These are phyloP conservation scores for Todiramphus saurophagus DNA, from an alignment of 2,113 vertebrate species.

Conservation along the genomic window DNA sequence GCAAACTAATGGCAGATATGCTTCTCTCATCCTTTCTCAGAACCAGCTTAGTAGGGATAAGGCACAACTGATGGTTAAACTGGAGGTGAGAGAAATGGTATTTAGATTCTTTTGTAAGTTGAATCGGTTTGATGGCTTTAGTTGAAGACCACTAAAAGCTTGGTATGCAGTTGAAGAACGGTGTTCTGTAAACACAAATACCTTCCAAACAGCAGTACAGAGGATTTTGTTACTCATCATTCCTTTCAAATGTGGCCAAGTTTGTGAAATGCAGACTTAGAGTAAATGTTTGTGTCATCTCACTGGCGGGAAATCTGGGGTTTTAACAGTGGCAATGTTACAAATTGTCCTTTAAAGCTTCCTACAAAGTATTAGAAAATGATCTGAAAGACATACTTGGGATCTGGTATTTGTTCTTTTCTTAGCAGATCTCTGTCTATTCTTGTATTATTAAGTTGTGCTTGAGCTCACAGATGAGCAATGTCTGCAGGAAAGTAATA, in stretches of 20 bases:
- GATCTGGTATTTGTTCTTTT: constrained; percentile 39
- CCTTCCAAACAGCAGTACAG: constrained; percentile 59
- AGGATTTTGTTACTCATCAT: constrained; percentile 62
- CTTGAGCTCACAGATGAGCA: background rate
- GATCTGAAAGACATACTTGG: constrained; percentile 8
- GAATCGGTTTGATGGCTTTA: constrained; percentile 26
- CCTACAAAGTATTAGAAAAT: constrained; percentile 50
- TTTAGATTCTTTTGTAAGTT: background rate
- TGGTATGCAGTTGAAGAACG: constrained; percentile 43
- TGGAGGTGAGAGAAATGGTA: constrained; percentile 14
- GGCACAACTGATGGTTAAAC: constrained; percentile 1
- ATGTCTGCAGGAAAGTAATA: background rate
- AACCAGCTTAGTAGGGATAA: constrained; percentile 3
- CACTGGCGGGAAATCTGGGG: constrained; percentile 44
- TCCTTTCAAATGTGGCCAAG: constrained; percentile 69
- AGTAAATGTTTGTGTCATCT: constrained; percentile 71
- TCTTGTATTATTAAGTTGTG: background rate
- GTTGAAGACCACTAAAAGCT: background rate
- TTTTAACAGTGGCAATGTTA: constrained; percentile 34
- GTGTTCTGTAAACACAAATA: constrained; percentile 54
- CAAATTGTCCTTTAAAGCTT: constrained; percentile 26
- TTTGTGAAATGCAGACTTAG: constrained; percentile 54
- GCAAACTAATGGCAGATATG: constrained; percentile 60
- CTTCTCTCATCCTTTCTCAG: constrained; percentile 28
- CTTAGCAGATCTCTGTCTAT: background rate